A percentile compares a stretch with the other conserved stretches of the same genome.
Evolutionary conservation across 1,140 invertebrate genomes (phyloP).

Genomic region (Planococcus citri): DNA sequence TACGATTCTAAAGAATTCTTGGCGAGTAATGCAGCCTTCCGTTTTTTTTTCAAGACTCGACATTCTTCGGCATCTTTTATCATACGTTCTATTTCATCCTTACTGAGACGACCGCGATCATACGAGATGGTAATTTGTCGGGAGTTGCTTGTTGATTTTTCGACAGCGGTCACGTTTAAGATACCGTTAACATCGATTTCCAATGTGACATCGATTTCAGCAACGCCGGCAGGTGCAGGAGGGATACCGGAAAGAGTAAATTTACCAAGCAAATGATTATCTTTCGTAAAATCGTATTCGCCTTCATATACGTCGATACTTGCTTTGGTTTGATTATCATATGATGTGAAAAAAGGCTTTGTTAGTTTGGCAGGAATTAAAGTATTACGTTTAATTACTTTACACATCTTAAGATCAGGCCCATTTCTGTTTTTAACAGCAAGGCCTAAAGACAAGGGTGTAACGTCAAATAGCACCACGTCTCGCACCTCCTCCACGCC

Average conservation of each 20-base stretch:
- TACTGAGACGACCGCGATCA: too few species aligned
- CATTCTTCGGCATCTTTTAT: slow-evolving; percentile 92
- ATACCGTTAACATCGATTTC: too few species aligned
- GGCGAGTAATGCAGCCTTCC: too few species aligned
- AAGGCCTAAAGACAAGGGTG: slow-evolving; percentile 85
- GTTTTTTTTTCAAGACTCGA: too few species aligned
- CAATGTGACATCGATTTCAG: slow-evolving; percentile 69
- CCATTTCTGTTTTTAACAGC: slow-evolving; percentile 86
- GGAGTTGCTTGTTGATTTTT: too few species aligned
- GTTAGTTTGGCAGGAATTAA: slow-evolving; percentile 93
- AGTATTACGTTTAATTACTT: too few species aligned
- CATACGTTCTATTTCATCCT: slow-evolving; percentile 95
- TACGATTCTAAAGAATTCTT: too few species aligned
- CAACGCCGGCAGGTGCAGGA: slow-evolving; percentile 82
- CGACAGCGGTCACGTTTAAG: too few species aligned
- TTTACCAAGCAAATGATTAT: slow-evolving; percentile 72
- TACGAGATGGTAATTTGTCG: too few species aligned
- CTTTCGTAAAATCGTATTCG: slow-evolving; percentile 64
- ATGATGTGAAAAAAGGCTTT: slow-evolving; percentile 91
- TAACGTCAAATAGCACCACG: too few species aligned
- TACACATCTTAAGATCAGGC: too few species aligned
- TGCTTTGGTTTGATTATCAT: slow-evolving; percentile 94
- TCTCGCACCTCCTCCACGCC: slow-evolving; percentile 84
- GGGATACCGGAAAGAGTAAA: slow-evolving; percentile 89
- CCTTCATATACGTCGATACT: slow-evolving; percentile 70